phyloP scores from a whole-genome alignment of 2,888 invertebrate genomes.

The Chrysopilus asiliformis region DNA sequence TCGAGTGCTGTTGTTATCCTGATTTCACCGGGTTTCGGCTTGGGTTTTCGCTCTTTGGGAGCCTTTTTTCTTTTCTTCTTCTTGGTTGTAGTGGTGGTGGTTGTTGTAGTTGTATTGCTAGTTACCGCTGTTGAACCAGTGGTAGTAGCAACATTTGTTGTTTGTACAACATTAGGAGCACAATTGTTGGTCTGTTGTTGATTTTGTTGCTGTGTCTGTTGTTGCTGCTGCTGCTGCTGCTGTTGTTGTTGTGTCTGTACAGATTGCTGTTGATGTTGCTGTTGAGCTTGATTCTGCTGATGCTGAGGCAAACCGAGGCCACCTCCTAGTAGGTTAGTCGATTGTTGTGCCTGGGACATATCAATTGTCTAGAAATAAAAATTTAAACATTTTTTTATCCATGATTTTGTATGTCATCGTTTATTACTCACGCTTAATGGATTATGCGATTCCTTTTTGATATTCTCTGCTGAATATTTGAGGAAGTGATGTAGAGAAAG shows the following conservation, averaged over 20 bases:
- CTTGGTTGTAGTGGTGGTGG: slow-evolving; percentile 38
- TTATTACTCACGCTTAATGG: slow-evolving; percentile 24
- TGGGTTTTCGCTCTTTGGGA: slow-evolving; percentile 55
- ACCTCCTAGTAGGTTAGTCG: slow-evolving; percentile 10
- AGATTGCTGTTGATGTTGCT: slow-evolving; percentile 18
- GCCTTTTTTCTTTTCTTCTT: slow-evolving; percentile 72
- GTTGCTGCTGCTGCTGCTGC: slow-evolving; percentile 30
- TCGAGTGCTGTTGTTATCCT: slow-evolving; percentile 64
- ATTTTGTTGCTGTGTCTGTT: slow-evolving; percentile 21
- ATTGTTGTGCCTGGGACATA: slow-evolving; percentile 14
- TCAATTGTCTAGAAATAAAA: slow-evolving; percentile 10
- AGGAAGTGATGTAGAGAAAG: slow-evolving; percentile 70
- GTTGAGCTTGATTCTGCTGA: slow-evolving; percentile 18
- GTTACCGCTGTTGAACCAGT: slow-evolving; percentile 22
- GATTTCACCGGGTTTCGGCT: slow-evolving; percentile 73
- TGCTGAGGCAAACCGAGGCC: slow-evolving; percentile 12
- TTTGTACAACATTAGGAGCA: slow-evolving; percentile 7
- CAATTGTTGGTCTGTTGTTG: slow-evolving; percentile 19
- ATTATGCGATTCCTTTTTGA: slow-evolving; percentile 55
- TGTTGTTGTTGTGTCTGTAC: slow-evolving; percentile 22
- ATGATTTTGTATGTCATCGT: no score
- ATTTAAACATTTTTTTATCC: not conserved
- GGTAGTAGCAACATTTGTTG: slow-evolving; percentile 2
- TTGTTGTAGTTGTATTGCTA: slow-evolving; percentile 21
- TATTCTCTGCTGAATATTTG: slow-evolving; percentile 65